phyloP scores from a whole-genome alignment of 2,888 invertebrate genomes.

The Polymixis flavicincta region DNA sequence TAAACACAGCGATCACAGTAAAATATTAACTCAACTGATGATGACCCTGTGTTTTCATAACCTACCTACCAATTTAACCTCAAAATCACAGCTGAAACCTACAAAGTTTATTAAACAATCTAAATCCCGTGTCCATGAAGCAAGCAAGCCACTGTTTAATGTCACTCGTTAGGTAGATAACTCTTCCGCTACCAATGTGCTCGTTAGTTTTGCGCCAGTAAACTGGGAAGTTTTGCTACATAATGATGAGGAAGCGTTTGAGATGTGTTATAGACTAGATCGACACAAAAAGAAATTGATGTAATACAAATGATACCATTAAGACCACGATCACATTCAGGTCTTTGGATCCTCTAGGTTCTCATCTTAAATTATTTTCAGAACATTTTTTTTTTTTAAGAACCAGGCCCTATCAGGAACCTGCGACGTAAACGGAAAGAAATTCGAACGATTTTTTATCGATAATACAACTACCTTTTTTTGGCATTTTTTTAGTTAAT shows the following conservation, averaged over 20 bases:
- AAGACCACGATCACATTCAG: no score
- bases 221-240: slow-evolving; percentile 8
- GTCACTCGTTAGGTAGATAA: not conserved
- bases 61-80: not conserved
- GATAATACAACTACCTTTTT: no score
- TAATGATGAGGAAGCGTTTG: not conserved
- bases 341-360: no score
- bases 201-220: slow-evolving; percentile 2
- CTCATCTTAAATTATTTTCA: no score
- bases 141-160: not conserved
- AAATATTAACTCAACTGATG: no score
- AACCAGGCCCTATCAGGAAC: no score
- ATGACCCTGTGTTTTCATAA: not conserved
- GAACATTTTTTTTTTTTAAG: no score
- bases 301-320: no score
- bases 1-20: no score
- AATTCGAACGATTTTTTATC: no score
- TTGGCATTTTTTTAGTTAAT: no score
- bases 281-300: not conserved
- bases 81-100: not conserved
- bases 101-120: not conserved
- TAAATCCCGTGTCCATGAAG: not conserved
- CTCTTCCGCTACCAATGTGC: slow-evolving; percentile 8
- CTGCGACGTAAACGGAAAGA: no score
- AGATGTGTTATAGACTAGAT: not conserved